phyloP scores from a whole-genome alignment of 2,888 invertebrate species.

The Drosophila nigricruria region DNA sequence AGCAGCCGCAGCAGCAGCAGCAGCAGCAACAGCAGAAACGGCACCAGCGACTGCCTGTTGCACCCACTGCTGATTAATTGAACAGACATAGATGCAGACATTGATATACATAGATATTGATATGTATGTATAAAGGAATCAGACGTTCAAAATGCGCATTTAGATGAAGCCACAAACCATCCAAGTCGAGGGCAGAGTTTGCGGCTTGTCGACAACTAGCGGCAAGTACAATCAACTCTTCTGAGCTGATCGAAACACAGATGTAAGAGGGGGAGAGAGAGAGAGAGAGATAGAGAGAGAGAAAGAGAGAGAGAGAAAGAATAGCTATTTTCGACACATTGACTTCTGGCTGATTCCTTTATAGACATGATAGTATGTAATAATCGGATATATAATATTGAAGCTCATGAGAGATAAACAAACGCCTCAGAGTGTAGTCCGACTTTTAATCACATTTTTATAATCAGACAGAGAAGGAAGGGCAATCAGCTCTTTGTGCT shows the following conservation, averaged over 20 bases:
- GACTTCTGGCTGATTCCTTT: background rate
- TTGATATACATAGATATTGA: conserved; percentile 35
- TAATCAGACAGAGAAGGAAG: too few relatives aligned
- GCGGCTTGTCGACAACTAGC: conserved; percentile 56
- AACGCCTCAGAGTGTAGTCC: too few relatives aligned
- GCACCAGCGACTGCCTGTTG: conserved; percentile 36
- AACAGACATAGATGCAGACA: conserved; percentile 26
- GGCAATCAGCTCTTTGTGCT: too few relatives aligned
- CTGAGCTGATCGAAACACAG: conserved; percentile 16
- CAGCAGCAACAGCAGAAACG: conserved; percentile 27
- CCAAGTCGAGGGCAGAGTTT: conserved; percentile 35
- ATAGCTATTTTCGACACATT: background rate
- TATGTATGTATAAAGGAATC: conserved; percentile 34
- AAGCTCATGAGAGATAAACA: too few relatives aligned
- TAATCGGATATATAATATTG: too few relatives aligned
- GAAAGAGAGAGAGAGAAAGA: background rate
- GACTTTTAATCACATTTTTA: too few relatives aligned
- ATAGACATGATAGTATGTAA: background rate
- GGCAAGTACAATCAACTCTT: conserved; percentile 59
- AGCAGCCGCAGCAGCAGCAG: conserved; percentile 25
- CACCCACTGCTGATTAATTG: conserved; percentile 61
- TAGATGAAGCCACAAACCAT: conserved; percentile 65
- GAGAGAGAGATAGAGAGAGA: background rate
- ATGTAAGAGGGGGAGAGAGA: background rate
- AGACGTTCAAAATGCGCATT: conserved; percentile 67